Conservation (phyloP, 2,113 vertebrate genomes). For the Sorex fumeus region DNA sequence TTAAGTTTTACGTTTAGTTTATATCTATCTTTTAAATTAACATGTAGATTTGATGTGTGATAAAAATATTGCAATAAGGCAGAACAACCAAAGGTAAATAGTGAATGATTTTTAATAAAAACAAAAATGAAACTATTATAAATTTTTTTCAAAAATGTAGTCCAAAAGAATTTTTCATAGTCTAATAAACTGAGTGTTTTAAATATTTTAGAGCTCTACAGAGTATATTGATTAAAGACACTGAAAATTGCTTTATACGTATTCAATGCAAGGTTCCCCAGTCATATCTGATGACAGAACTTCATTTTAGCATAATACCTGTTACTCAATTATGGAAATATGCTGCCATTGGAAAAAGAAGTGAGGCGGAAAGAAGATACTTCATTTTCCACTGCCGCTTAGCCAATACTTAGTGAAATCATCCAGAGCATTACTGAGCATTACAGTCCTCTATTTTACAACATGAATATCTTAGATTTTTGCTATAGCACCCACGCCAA, state of each 20-base stretch:
- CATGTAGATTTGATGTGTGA: background rate
- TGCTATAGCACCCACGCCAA: background rate
- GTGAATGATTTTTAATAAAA: conserved; percentile 17
- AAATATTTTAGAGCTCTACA: background rate
- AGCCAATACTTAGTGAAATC: conserved; percentile 36
- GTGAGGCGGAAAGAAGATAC: background rate
- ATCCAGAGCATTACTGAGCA: background rate
- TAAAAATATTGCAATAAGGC: background rate
- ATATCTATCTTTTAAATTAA: background rate
- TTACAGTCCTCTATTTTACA: background rate
- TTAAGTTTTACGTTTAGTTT: conserved; percentile 1
- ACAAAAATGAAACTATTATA: background rate
- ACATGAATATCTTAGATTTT: background rate
- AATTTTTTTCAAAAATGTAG: background rate
- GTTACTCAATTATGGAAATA: conserved; percentile 14
- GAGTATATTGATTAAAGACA: background rate
- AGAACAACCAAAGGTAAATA: background rate
- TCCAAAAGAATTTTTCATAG: background rate
- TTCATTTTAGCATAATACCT: conserved; percentile 19
- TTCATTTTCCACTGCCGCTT: background rate
- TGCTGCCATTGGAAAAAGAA: background rate
- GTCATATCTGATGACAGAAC: background rate
- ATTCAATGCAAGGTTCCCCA: background rate
- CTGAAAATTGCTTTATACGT: background rate
- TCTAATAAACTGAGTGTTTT: background rate